Evolutionary conservation across 2,888 invertebrate genomes (phyloP).

Genomic region (Eudemis profundana): DNA sequence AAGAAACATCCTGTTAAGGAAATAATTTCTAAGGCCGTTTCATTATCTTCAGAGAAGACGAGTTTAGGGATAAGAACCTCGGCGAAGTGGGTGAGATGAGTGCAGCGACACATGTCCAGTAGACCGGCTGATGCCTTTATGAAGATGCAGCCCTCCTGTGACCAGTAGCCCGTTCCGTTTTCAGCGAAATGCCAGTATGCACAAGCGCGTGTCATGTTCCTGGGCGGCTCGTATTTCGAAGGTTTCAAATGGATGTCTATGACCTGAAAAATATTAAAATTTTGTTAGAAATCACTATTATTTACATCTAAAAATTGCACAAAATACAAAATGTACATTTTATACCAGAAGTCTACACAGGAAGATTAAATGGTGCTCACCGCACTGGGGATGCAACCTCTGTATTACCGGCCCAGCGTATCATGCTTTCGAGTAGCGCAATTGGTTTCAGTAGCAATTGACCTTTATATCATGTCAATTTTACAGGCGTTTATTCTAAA

Average conservation of each 20-base stretch:
- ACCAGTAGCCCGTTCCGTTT: constrained; percentile 67
- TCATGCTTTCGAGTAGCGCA: no score
- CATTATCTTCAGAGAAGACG: constrained; percentile 53
- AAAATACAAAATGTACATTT: no score
- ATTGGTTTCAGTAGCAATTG: no score
- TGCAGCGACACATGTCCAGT: constrained; percentile 65
- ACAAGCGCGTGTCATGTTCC: constrained; percentile 54
- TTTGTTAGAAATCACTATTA: no score
- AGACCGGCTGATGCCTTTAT: constrained; percentile 47
- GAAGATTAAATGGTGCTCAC: no score
- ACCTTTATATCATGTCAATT: no score
- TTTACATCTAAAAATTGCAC: no score
- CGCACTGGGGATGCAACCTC: no score
- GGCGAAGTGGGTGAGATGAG: constrained; percentile 77
- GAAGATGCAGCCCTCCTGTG: constrained; percentile 65
- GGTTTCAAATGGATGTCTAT: constrained; percentile 57
- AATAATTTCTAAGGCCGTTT: constrained; percentile 58
- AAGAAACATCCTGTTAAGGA: constrained; percentile 65
- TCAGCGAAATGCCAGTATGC: constrained; percentile 73
- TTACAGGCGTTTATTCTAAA: no score
- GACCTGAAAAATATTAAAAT: constrained; percentile 52
- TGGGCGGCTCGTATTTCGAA: constrained; percentile 40
- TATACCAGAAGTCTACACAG: no score
- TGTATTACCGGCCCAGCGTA: no score
- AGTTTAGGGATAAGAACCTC: constrained; percentile 58